Percentiles rank a stretch among this genome's conserved stretches.
These are phyloP conservation scores for Achatina immaculata DNA, from an alignment of 1,140 invertebrate genomes.

Conservation along the genomic window DNA sequence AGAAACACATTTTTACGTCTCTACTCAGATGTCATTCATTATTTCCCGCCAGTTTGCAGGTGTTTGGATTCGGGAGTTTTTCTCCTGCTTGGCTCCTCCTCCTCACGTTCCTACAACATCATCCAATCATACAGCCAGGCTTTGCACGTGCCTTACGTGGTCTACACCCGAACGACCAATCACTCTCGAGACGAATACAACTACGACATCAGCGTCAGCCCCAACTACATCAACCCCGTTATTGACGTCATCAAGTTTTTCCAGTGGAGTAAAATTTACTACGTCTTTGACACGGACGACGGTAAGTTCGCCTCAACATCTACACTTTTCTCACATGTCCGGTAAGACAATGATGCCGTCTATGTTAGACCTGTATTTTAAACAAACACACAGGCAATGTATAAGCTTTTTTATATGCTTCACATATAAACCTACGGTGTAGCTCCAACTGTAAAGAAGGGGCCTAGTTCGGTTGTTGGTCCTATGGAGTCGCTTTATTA, in stretches of 20 bases:
- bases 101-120: slow-evolving; percentile 91
- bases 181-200: slow-evolving; percentile 34
- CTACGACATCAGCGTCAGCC: slow-evolving; percentile 80
- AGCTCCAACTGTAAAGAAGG: too few relatives aligned
- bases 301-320: slow-evolving; percentile 85
- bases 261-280: slow-evolving; percentile 90
- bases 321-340: too few relatives aligned
- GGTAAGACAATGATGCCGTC: too few relatives aligned
- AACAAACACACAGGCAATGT: too few relatives aligned
- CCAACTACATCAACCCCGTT: slow-evolving; percentile 91
- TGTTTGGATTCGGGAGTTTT: slow-evolving; percentile 92
- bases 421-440: too few relatives aligned
- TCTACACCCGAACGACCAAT: slow-evolving; percentile 38
- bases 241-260: slow-evolving; percentile 91
- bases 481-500: too few relatives aligned
- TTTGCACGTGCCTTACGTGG: slow-evolving; percentile 85
- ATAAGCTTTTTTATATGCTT: too few relatives aligned
- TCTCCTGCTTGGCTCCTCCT: slow-evolving; percentile 90
- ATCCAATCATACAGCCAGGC: slow-evolving; percentile 81
- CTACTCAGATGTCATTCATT: too few relatives aligned
- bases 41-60: slow-evolving; percentile 84
- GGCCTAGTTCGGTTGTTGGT: too few relatives aligned
- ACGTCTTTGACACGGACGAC: slow-evolving; percentile 93
- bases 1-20: too few relatives aligned
- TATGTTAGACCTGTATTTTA: too few relatives aligned